phyloP scores from a whole-genome alignment of 2,797 vertebrate genomes.

The Chromis chromis region DNA sequence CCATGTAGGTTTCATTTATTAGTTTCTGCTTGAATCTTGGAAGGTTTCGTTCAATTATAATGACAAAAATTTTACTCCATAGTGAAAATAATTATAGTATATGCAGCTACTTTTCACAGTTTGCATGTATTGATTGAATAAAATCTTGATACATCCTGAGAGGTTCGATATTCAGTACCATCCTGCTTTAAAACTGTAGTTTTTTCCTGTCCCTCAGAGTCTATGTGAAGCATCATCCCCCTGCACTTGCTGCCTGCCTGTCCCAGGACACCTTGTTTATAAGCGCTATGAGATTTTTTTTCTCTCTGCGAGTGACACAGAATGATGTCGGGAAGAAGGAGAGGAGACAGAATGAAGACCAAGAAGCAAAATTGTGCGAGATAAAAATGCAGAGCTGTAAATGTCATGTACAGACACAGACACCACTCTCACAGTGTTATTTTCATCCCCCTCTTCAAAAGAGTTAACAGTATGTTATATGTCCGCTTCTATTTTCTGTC shows the following conservation, averaged over 20 bases:
- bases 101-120: not conserved
- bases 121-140: not conserved
- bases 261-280: slow-evolving; percentile 88
- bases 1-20: not conserved
- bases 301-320: slow-evolving; percentile 91
- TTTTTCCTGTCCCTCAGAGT: slow-evolving; percentile 74
- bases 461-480: slow-evolving; percentile 82
- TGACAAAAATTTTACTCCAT: too few relatives aligned
- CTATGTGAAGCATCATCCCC: slow-evolving; percentile 64
- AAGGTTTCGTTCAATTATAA: not conserved
- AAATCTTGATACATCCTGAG: not conserved
- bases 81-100: not conserved
- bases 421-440: slow-evolving; percentile 91
- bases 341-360: slow-evolving; percentile 55
- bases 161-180: not conserved
- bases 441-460: slow-evolving; percentile 82
- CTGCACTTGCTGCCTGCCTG: slow-evolving; percentile 80
- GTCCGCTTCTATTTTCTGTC: slow-evolving; percentile 78
- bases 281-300: slow-evolving; percentile 90
- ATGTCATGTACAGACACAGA: slow-evolving; percentile 98
- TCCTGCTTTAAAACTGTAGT: slow-evolving; percentile 26
- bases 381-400: slow-evolving; percentile 88
- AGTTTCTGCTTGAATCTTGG: not conserved
- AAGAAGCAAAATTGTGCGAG: slow-evolving; percentile 47
- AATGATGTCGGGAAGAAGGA: slow-evolving; percentile 76